Conservation (phyloP, 1,140 invertebrate species). For the Dolichoris vasculosae region DNA sequence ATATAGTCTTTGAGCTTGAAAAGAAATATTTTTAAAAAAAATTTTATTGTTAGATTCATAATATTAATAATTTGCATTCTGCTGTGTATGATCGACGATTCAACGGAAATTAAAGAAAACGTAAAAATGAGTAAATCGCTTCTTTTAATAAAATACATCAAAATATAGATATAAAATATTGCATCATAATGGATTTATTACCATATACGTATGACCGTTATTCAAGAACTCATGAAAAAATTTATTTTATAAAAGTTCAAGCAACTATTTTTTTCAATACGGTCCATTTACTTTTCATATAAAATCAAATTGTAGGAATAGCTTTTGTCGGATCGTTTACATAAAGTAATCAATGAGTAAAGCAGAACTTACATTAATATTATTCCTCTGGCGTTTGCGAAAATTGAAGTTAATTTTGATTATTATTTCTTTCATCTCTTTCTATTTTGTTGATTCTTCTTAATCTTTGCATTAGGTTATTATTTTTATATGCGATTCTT, state of each 20-base stretch:
- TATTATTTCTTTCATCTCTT: neutral
- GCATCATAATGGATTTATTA: too few relatives aligned
- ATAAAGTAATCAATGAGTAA: slow-evolving; percentile 43
- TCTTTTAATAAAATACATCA: too few relatives aligned
- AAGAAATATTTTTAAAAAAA: too few relatives aligned
- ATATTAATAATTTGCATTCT: too few relatives aligned
- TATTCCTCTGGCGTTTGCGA: neutral
- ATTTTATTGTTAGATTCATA: too few relatives aligned
- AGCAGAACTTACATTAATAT: neutral
- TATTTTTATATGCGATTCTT: slow-evolving; percentile 14
- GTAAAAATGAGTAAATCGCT: too few relatives aligned
- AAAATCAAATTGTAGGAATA: neutral
- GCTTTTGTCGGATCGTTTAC: neutral
- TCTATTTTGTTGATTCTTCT: neutral
- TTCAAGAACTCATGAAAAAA: neutral
- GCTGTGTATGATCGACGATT: too few relatives aligned
- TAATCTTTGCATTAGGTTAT: neutral
- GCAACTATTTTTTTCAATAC: neutral
- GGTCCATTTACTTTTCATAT: neutral
- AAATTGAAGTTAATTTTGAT: neutral
- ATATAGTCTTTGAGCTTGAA: too few relatives aligned
- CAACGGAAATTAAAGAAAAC: too few relatives aligned
- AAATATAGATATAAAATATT: too few relatives aligned
- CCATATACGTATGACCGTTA: too few relatives aligned
- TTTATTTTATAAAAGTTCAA: neutral